Evolutionary conservation across 2,888 invertebrate genomes (phyloP), one percentile per base, ranked within the genome.

Genomic region (Diarsia dahlii): DNA sequence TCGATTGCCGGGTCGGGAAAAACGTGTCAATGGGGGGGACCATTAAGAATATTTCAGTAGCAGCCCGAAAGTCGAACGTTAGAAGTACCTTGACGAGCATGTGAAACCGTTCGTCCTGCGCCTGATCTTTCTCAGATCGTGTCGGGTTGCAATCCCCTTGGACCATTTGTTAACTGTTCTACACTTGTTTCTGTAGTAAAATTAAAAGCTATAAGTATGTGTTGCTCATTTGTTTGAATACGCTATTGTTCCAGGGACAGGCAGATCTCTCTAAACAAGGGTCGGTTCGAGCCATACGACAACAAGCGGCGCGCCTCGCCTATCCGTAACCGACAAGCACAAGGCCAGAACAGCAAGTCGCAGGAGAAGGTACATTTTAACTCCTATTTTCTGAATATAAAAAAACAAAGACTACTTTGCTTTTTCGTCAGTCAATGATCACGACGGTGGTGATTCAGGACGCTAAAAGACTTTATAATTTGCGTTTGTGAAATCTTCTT

Each of bases 221-320:
- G n/a, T 23, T 5, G 20, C 23, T 23, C 54, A 56, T 56, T n/a
- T 23, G 20, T 54, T 69, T 48, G 3, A 48, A 78, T n/a, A 46
- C 46, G 12, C 0, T 13, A 10, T 54, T 67, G 62, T 75, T 71
- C 9, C 65, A 78, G 78, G 34, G 85, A 64, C 46, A 73, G 75
- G 20, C 70, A 46, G 54, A 81, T 81, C 10, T 10, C 87, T 65
- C 70, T 78, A 46, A 78, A 75, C 54, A 87, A 87, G 72, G 69
- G 78, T 39, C 92, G 92, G 18, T 92, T 72, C 82, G 90, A 91
- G 67, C 91, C 92, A 18, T 91, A 92, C 71, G 84, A 88, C 5
- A 86, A 78, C 4, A 86, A 78, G 71, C 84, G 86, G 1, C 87
- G 87, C 50, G 84, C 71, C 39, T 82, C 87, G 23, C 74, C 88